Base-by-base conservation (phyloP, 2,797 vertebrate genomes). In the Rhynchonycteris naso region DNA sequence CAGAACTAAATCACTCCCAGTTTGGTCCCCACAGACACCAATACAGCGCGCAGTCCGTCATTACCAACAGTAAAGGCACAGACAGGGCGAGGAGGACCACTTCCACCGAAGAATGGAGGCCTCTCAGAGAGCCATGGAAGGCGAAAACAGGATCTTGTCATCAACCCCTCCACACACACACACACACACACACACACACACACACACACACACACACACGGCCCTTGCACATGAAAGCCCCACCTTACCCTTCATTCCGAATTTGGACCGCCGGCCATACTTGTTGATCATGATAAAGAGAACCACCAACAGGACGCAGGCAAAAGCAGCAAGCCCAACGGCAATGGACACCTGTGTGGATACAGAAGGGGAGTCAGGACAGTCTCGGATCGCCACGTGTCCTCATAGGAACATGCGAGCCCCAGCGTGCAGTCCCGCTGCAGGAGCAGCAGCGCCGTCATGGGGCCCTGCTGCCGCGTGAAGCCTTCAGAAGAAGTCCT, bases 211-310 rank as follows among this genome's bases (percentile, higher is more conserved):
- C 43, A 43, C 43, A 43, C 43, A 4, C 43, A 43, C n/a, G 69
- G 91, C 93, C 94, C 84, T 94, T 2, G 26, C 80, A 59, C 65
- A 82, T 35, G 63, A 94, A 0, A 0, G 22, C 28, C 94, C 95
- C 88, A 97, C 95, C 98, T 97, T 99, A 99, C 99, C 99, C 99
- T 99, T 99, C 99, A 99, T 99, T 95, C 99, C 99, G 94, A 99
- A 99, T 98, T 99, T 99, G 98, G 99, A 99, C 93, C 99, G 99
- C 8, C 99, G 98, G 91, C 99, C 99, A 6, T 99, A 99, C 97
- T 99, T 99, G 99, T 99, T 99, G 99, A 99, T 99, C 98, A 99
- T 99, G 96, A 99, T 99, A 94, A 99, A 99, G 85, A 99, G 99
- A 94, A 99, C 98, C 83, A 99, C 99, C 97, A 99, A 98, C 88